Evolutionary conservation across 2,113 vertebrate genomes (phyloP), one percentile per base, ranked within the genome.

Genomic region (Micromys minutus): DNA sequence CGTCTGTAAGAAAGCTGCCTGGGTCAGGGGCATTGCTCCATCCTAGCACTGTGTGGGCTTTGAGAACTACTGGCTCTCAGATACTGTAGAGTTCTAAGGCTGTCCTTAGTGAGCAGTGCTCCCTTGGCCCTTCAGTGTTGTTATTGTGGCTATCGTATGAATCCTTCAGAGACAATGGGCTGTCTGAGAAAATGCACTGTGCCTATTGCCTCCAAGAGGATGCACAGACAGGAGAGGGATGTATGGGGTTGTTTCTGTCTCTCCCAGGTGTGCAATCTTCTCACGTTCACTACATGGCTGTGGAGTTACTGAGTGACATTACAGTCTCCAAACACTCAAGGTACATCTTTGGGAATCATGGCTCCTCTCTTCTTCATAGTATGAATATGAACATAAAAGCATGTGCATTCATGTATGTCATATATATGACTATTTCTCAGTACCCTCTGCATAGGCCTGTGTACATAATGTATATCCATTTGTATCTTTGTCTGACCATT

Each of bases 21-120:
- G 96, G 67, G 9, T 75, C 84, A 95, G 94, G 45, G 1, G 0
- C 5, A 12, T 74, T 89, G 90, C 87, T 72, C 75, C 91, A 94
- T 39, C 52, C 22, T 11, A 36, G 16, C 8, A 1, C 3, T 42
- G 90, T 24, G 94, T 71, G 61, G n/a, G 57, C 52, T 95, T 4
- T 21, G 52, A 34, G 90, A 96, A 95, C 86, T 71, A 39, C 0
- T 36, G 45, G 26, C 81, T 39, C 19, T 22, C 0, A 63, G 57
- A 39, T 13, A 9, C 19, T 5, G 84, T 0, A 0, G 95, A 93
- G 95, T 90, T 83, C 91, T 75, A 80, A 67, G 29, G 0, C 74
- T 45, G 93, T 7, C 76, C 42, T 81, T 21, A 59, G 74, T 50
- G 36, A 86, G 11, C 42, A 36, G 5, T n/a, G 1, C 19, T 47